Conservation (phyloP, 2,797 vertebrate species). For the Streptopelia turtur region DNA sequence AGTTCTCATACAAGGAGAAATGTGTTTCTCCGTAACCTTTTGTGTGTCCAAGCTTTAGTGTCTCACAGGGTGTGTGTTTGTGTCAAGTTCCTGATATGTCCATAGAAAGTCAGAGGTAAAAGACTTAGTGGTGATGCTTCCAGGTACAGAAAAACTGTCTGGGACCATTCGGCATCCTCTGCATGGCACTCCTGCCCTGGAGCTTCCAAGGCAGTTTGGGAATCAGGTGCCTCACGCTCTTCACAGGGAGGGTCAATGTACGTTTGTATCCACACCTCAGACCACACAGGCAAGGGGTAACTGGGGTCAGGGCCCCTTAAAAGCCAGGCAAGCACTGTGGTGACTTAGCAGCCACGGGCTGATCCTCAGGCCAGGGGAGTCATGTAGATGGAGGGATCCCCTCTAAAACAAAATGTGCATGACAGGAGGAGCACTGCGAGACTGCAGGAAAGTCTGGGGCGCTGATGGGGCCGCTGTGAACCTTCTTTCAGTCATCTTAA, state of each 20-base stretch:
- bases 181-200: background rate
- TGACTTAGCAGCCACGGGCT: background rate
- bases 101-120: background rate
- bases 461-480: background rate
- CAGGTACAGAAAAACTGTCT: background rate
- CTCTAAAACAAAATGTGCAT: background rate
- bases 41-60: too few species aligned
- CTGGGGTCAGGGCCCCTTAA: background rate
- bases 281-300: background rate
- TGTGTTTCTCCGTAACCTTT: background rate
- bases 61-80: background rate
- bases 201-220: background rate
- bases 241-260: background rate
- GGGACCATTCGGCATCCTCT: background rate
- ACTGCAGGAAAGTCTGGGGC: background rate
- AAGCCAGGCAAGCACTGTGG: background rate
- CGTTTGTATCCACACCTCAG: background rate
- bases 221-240: background rate
- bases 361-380: background rate
- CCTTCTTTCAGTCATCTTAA: background rate
- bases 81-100: background rate
- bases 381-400: background rate
- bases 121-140: background rate
- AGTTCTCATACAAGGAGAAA: background rate
- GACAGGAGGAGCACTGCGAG: background rate